Base-by-base conservation (phyloP, 1,140 invertebrate species). In the Bombus confusus region DNA sequence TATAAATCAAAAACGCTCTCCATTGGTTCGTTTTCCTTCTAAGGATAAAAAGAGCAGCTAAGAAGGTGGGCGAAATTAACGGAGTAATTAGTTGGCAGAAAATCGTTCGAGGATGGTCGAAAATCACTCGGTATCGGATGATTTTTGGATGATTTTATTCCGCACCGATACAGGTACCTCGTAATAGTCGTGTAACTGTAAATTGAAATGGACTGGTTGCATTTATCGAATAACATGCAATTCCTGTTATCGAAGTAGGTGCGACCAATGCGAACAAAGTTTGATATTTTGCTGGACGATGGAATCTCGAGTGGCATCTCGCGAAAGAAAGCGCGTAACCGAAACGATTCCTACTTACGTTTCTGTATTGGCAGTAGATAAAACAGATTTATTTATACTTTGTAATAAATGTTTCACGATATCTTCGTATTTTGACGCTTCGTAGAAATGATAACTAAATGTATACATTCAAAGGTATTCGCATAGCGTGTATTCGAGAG, bases 1-100 rank as follows among this genome's bases (percentile, higher is more conserved):
- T 69, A 74, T 86, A 88, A 88, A 89, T 86, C 83, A 88, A 86
- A 87, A 87, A 87, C 57, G 71, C 9, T 25, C 5, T 8, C n/a
- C 59, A 12, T 59, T 31, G 62, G 18, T 87, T 74, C 69, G 86
- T 66, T 64, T 68, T 62, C 59, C 72, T 88, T 82, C 37, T 0
- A 22, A 37, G 22, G 66, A 37, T 9, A 68, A 37, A 34, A 66
- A 66, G 28, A n/a, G n/a, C 18, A 0, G 47, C 18, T 18, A 62
- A n/a, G 28, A n/a, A n/a, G 3, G 59, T 59, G 64, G 31, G 5
- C 6, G 18, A 15, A 31, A 66, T 66, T 66, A 22, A 68, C 31
- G 31, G 31, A 8, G 34, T 68, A 68, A 31, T 18, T 9, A 37
- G 31, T 18, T 9, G 22, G 8, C 31, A 25, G 66, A 10, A 37